Base-by-base conservation (phyloP, 2,113 vertebrate species). In the Setophaga kirtlandii region DNA sequence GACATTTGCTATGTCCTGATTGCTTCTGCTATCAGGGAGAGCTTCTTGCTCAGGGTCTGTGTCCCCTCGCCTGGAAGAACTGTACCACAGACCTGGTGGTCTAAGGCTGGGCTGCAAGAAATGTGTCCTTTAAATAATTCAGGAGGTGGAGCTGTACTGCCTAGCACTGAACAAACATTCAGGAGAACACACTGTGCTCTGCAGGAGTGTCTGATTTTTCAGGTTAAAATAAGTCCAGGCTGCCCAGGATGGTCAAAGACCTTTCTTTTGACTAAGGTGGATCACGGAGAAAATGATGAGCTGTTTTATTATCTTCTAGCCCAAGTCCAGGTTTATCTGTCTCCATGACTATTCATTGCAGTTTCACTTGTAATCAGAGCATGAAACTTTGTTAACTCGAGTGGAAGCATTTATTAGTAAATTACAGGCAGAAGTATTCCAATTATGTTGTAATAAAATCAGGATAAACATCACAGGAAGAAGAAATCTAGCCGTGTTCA, bases 91-190 rank as follows among this genome's bases (percentile, higher is more conserved):
- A 86, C 39, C 42, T 4, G 20, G 83, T 92, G 93, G 76, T 90
- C 86, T 90, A 12, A 78, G 83, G n/a, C 64, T 93, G 87, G 84
- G 64, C 60, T 94, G 96, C 93, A 94, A 89, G 90, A 95, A 97
- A 64, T 42, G 56, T 30, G 90, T 94, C 79, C 90, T 97, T 94
- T 94, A 92, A 93, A 93, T 94, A 80, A 96, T 96, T 93, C 71
- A 60, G 92, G 94, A 97, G 90, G 94, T 96, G 96, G 90, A 95
- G 96, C 92, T 78, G 85, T 81, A 75, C 83, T 75, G 88, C 85
- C 79, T 77, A 75, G 82, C 92, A 49, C 96, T 96, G 92, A 96
- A 60, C 88, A 96, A 95, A 95, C 88, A 94, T 95, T 93, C 79
- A 87, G 7, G 27, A 92, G 96, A 92, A 90, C 94, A 93, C 2